Evolutionary conservation across 1,140 invertebrate genomes (phyloP), one percentile per base, ranked within the genome.

Genomic region (Drosophila bipectinata): DNA sequence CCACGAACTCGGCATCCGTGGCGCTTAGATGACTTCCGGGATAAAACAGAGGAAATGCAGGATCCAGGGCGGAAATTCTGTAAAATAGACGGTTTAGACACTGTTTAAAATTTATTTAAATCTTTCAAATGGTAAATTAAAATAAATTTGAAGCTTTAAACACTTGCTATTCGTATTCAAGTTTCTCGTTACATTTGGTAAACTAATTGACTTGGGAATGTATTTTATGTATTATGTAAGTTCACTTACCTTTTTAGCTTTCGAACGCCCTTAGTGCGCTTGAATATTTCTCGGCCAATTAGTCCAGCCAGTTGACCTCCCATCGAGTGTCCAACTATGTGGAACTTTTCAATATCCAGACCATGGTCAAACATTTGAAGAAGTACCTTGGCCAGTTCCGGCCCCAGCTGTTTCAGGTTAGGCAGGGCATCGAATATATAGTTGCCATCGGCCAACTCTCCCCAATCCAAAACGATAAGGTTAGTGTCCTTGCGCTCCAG

Each of bases 311-410:
- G 93, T 60, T 97, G 96, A 4, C 95, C 95, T 0, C 96, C 96
- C 37, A 97, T 91, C 4, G 96, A 96, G 87, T 96, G 96, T 0
- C 95, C 96, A 34, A 97, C 93, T 4, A 97, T 83, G 82, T 97
- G 96, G n/a, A 95, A 92, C 12, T 90, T 92, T 0, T 92, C 72
- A 26, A 90, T 52, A 14, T 93, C 77, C 24, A 92, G 51, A 3
- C 92, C 92, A 12, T 76, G 56, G 3, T 90, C 81, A 62, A 92
- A 91, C 62, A 93, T 73, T 45, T 83, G 34, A 1, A 91, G 52
- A 1, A 93, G 67, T 0, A 90, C 58, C 47, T 83, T 80, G 10
- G 90, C 92, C 34, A 92, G 18, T 12, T 87, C 78, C 3, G 79
- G 76, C 1, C 73, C 92, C 56, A 92, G 55, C 62, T 92, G 92